Evolutionary conservation across 2,888 invertebrate species (phyloP).

Genomic region (Drosophila ustulata): DNA sequence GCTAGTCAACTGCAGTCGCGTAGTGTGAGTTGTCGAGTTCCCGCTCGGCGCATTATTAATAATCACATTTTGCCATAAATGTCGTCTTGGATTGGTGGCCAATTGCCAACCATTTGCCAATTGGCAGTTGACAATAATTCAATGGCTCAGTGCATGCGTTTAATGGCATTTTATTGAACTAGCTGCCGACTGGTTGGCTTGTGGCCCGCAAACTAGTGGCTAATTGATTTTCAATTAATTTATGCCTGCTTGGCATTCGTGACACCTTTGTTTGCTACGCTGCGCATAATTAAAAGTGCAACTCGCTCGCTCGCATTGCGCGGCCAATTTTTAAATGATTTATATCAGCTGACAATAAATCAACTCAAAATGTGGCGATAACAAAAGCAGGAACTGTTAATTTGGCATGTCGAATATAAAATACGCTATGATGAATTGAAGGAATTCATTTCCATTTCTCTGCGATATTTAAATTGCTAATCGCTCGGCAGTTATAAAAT

Average conservation of each 20-base stretch:
- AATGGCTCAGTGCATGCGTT: slow-evolving; percentile 62
- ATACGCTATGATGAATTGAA: neutral
- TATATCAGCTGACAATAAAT: slow-evolving; percentile 83
- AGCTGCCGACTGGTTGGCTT: slow-evolving; percentile 10
- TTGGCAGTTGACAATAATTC: slow-evolving; percentile 79
- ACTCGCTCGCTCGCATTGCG: slow-evolving; percentile 20
- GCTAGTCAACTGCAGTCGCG: neutral
- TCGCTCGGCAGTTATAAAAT: neutral
- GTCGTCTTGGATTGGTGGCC: slow-evolving; percentile 75
- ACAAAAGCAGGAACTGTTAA: slow-evolving; percentile 22
- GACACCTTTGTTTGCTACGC: slow-evolving; percentile 65
- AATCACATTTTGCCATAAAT: slow-evolving; percentile 72
- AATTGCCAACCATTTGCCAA: slow-evolving; percentile 75
- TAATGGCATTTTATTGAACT: slow-evolving; percentile 55
- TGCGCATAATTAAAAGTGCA: slow-evolving; percentile 67
- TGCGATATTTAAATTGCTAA: too few relatives aligned
- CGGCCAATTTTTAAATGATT: slow-evolving; percentile 73
- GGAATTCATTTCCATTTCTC: slow-evolving; percentile 1
- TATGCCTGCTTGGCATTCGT: slow-evolving; percentile 64
- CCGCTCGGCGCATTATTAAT: slow-evolving; percentile 56
- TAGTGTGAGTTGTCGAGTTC: neutral
- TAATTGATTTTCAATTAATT: slow-evolving; percentile 82
- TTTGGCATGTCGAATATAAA: neutral
- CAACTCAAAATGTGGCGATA: slow-evolving; percentile 79
- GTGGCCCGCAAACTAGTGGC: slow-evolving; percentile 30